phyloP scores from a whole-genome alignment of 2,797 vertebrate genomes.

The Bryconaethiops microstoma region DNA sequence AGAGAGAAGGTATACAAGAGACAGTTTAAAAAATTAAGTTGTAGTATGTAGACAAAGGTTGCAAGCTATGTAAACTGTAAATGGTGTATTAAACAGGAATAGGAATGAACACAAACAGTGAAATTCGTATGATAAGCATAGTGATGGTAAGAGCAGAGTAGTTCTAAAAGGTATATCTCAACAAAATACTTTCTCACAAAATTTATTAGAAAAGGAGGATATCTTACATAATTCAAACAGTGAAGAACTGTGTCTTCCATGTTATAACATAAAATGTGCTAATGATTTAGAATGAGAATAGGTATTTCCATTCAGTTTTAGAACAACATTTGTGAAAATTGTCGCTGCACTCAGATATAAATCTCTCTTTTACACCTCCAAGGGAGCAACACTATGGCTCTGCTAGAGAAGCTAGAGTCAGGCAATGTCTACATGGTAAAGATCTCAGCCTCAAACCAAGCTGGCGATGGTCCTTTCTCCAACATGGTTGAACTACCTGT shows the following conservation, averaged over 20 bases:
- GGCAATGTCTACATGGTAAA: constrained; percentile 92
- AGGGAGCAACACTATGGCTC: constrained; percentile 94
- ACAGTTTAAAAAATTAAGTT: not conserved
- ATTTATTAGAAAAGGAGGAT: too few species aligned
- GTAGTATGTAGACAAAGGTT: not conserved
- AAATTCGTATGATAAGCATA: not conserved
- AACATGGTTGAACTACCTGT: constrained; percentile 84
- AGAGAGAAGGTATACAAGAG: constrained; percentile 85
- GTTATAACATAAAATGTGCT: not conserved
- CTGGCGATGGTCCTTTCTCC: constrained; percentile 95
- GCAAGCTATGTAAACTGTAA: not conserved
- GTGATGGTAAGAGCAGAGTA: not conserved
- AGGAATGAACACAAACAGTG: not conserved
- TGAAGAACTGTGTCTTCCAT: not conserved
- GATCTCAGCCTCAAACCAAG: constrained; percentile 91
- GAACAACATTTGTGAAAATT: not conserved
- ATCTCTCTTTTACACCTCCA: not conserved
- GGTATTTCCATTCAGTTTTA: not conserved
- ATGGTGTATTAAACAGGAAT: not conserved
- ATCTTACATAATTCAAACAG: not conserved
- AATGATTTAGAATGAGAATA: not conserved
- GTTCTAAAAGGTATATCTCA: not conserved
- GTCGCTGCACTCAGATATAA: too few species aligned
- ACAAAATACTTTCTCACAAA: not conserved
- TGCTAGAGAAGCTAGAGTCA: constrained; percentile 89